Evolutionary conservation across 1,140 invertebrate genomes (phyloP), one percentile per base, ranked within the genome.

Genomic region (Stegodyphus dumicola): DNA sequence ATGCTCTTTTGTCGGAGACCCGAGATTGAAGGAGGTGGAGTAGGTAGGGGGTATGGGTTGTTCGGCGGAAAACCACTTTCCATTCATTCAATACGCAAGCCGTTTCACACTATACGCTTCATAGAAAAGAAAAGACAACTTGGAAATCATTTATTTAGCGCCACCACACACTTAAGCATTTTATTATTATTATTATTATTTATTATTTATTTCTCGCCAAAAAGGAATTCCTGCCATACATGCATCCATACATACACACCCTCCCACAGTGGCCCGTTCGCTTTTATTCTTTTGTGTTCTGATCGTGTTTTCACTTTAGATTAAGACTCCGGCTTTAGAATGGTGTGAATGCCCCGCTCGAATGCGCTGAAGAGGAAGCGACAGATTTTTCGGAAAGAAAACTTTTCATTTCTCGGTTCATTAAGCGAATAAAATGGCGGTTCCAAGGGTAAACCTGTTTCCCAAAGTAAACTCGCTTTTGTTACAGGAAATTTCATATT

Each of bases 141-240:
- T 75, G 56, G 64, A 75, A 83, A 83, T 73, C 56, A 83, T 83
- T 83, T 83, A 83, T 83, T 83, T 83, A 83, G 80, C 64, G 80
- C 80, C 69, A 75, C 71, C 64, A 66, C 80, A 74, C 71, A 15
- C 75, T 75, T 15, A 49, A 49, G 10, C 70, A 65, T 33, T 74
- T 54, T 83, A 75, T 83, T 15, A 60, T 60, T 60, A 60, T 60
- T 60, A 9, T 75, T 65, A 75, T 33, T 18, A 3, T 65, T 10
- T 17, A 53, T 77, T 6, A 49, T 78, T 69, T 15, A 7, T 66
- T 54, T 33, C 51, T 52, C 13, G 33, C 33, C 33, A 33, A 33
- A 33, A 33, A 33, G 33, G 33, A 33, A 33, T 33, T 33, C 33
- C 33, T 33, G 33, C 33, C 33, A 3, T 33, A n/a, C 48, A 65